Base-by-base conservation (phyloP, 2,113 vertebrate genomes). In the Oncorhynchus mykiss region DNA sequence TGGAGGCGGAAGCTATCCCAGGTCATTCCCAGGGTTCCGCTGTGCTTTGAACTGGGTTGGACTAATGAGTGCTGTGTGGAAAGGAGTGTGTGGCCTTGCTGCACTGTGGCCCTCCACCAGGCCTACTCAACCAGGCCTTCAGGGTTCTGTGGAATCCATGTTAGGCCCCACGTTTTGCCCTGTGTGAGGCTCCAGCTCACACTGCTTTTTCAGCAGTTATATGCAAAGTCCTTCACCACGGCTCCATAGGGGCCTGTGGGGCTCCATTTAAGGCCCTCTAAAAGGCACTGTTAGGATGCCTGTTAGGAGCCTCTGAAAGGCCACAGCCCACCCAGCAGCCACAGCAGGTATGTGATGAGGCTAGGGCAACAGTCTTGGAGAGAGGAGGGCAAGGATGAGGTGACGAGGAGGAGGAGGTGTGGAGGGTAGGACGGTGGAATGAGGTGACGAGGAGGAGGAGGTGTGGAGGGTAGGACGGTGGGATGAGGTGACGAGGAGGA, bases 301-400 rank as follows among this genome's bases (percentile, higher is more conserved):
- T 39, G 8, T 39, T 9, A 39, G 78, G 74, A 73, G 71, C 57
- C 34, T 39, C 34, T 39, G 34, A 39, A 39, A 39, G 34, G 8
- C 60, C 60, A 7, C 64, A 27, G 20, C 49, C 68, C 62, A 51
- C 48, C n/a, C 66, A 71, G 73, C 25, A 27, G 66, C 64, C 76
- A 48, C 34, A 74, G 65, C 72, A 64, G 12, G 2, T 49, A 73
- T 66, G 60, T 78, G 71, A 81, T 79, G 24, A 11, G 14, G 49
- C 13, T 9, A 64, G 79, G 64, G 57, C 77, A 79, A 80, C 74
- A 57, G 80, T 54, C 70, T 80, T 5, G 6, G 59, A 71, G 49
- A 75, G 72, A 64, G 70, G 13, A 73, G 51, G 75, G 70, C n/a
- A 71, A 67, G 75, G 82, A 34, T 34, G 34, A 34, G 34, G 34